These are phyloP conservation scores for Uloborus diversus DNA, from an alignment of 1,140 invertebrate genomes.

Conservation along the genomic window DNA sequence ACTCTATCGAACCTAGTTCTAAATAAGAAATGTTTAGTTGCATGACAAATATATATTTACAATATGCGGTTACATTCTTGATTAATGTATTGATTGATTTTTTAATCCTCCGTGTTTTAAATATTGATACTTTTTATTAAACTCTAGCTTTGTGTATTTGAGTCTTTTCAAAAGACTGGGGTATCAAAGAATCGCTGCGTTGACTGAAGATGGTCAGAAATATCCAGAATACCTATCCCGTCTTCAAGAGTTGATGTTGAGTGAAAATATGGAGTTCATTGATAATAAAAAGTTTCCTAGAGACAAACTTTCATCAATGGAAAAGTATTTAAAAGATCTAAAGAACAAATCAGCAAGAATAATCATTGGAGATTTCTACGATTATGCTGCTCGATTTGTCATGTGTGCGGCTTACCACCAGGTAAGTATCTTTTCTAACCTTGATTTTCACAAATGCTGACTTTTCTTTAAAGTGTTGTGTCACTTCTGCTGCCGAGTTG, in stretches of 20 bases:
- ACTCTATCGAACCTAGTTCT: no score
- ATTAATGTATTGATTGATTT: no score
- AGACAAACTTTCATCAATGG: slow-evolving; percentile 59
- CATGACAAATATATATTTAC: no score
- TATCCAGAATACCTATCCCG: slow-evolving; percentile 81
- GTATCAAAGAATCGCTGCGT: slow-evolving; percentile 77
- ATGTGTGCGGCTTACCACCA: slow-evolving; percentile 81
- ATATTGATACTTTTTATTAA: neutral
- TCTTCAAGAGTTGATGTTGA: slow-evolving; percentile 74
- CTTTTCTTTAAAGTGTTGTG: neutral
- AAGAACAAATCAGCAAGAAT: slow-evolving; percentile 74
- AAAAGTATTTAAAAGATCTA: slow-evolving; percentile 75
- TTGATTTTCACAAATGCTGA: neutral
- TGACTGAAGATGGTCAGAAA: slow-evolving; percentile 82
- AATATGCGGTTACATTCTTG: no score
- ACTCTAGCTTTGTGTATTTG: slow-evolving; percentile 73
- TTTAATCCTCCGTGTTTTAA: neutral
- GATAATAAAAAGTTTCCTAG: slow-evolving; percentile 77
- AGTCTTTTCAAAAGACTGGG: slow-evolving; percentile 73
- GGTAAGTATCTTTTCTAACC: slow-evolving; percentile 64
- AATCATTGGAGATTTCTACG: slow-evolving; percentile 83
- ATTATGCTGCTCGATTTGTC: slow-evolving; percentile 73
- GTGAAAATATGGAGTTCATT: slow-evolving; percentile 74
- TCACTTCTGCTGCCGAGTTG: neutral
- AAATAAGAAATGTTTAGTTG: no score